A percentile compares a stretch with the other conserved stretches of the same genome.
Evolutionary conservation across 2,797 vertebrate species (phyloP).

Genomic region (Sebastes nivosus): DNA sequence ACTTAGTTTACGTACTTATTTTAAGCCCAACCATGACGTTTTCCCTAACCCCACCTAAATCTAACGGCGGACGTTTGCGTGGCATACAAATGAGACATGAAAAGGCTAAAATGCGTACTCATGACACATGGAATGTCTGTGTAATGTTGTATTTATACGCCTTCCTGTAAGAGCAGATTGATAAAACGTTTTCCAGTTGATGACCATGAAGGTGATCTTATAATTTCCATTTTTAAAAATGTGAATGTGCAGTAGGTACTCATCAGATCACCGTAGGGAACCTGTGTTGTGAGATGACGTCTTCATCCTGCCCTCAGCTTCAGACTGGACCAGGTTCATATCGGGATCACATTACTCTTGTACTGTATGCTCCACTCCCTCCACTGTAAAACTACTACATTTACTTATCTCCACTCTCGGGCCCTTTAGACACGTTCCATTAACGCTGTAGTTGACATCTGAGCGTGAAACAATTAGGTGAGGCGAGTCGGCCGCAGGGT

Average conservation of each 20-base stretch:
- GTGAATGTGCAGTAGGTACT: background rate
- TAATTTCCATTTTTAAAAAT: background rate
- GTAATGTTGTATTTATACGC: too few relatives aligned
- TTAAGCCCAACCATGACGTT: too few relatives aligned
- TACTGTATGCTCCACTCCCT: background rate
- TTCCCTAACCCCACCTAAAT: too few relatives aligned
- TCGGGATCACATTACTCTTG: background rate
- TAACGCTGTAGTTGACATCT: slow-evolving; percentile 10
- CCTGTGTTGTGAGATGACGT: background rate
- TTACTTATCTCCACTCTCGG: slow-evolving; percentile 1
- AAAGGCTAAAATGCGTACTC: too few relatives aligned
- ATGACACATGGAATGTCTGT: too few relatives aligned
- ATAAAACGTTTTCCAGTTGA: background rate
- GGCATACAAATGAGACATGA: too few relatives aligned
- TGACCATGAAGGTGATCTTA: background rate
- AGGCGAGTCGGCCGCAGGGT: background rate
- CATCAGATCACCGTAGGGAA: background rate
- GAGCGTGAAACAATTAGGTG: slow-evolving; percentile 45
- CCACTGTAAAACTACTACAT: background rate
- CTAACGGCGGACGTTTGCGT: too few relatives aligned
- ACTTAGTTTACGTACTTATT: too few relatives aligned
- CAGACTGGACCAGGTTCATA: background rate
- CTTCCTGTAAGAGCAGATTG: fast-evolving
- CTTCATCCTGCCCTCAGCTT: background rate
- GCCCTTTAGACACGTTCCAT: slow-evolving; percentile 23